Evolutionary conservation across 2,888 invertebrate species (phyloP).

Genomic region (Eumacrocentrus americanus): DNA sequence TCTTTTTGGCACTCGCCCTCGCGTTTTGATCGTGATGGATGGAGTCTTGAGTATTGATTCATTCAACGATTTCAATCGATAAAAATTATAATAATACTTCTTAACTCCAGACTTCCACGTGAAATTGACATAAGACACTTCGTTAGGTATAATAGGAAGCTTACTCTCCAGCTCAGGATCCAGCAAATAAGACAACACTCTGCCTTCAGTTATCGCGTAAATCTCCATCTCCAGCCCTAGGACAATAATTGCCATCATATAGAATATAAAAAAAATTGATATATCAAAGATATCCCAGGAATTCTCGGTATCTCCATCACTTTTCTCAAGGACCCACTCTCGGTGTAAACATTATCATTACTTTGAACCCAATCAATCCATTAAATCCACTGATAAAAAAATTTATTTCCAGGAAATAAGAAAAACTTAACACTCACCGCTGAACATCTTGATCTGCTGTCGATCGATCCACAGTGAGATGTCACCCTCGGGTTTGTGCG

Average conservation of each 20-base stretch:
- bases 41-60: constrained; percentile 84
- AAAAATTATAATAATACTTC: constrained; percentile 86
- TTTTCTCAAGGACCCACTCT: too few relatives aligned
- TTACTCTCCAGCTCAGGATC: constrained; percentile 91
- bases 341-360: too few relatives aligned
- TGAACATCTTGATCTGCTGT: constrained; percentile 88
- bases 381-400: too few relatives aligned
- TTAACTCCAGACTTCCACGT: constrained; percentile 86
- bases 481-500: constrained; percentile 64
- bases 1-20: constrained; percentile 83
- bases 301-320: too few relatives aligned
- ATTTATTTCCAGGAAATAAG: background rate
- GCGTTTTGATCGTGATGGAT: constrained; percentile 84
- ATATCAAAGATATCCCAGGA: too few relatives aligned
- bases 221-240: constrained; percentile 85
- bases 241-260: constrained; percentile 7
- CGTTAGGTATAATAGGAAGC: constrained; percentile 88
- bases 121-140: constrained; percentile 89
- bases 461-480: constrained; percentile 90
- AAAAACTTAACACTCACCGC: constrained; percentile 69
- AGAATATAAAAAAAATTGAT: constrained; percentile 8
- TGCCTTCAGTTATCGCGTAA: constrained; percentile 86
- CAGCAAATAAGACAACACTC: constrained; percentile 82
- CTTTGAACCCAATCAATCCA: too few relatives aligned
- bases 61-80: constrained; percentile 82